Evolutionary conservation across 2,888 invertebrate species (phyloP).

Genomic region (Ophonus ardosiacus): DNA sequence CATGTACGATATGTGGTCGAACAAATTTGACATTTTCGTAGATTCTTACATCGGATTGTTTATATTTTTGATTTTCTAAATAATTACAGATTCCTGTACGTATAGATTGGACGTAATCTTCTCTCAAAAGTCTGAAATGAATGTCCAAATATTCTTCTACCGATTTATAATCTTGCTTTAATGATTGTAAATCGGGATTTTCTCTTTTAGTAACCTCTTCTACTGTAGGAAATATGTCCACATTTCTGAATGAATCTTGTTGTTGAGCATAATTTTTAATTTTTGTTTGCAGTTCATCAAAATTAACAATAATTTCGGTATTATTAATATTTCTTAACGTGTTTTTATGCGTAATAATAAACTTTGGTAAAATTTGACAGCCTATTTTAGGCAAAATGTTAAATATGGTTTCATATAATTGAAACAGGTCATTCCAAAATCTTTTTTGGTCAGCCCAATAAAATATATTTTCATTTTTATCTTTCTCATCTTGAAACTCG

Average conservation of each 20-base stretch:
- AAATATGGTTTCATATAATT: slow-evolving; percentile 27
- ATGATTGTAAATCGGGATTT: slow-evolving; percentile 76
- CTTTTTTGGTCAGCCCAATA: slow-evolving; percentile 41
- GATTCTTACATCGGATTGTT: slow-evolving; percentile 38
- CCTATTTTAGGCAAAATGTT: slow-evolving; percentile 26
- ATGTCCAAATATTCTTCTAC: slow-evolving; percentile 85
- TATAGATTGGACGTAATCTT: slow-evolving; percentile 85
- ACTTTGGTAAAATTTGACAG: slow-evolving; percentile 31
- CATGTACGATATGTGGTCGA: not conserved
- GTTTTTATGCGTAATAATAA: not conserved
- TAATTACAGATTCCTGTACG: slow-evolving; percentile 78
- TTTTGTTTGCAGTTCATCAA: not conserved
- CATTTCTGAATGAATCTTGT: slow-evolving; percentile 57
- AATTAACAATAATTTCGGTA: not conserved
- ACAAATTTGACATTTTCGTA: slow-evolving; percentile 58
- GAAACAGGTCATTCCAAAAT: slow-evolving; percentile 47
- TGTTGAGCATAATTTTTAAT: not conserved
- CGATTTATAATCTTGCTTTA: slow-evolving; percentile 79
- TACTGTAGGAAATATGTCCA: slow-evolving; percentile 76
- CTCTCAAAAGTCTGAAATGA: slow-evolving; percentile 84
- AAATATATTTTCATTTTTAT: slow-evolving; percentile 11
- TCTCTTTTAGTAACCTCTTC: slow-evolving; percentile 70
- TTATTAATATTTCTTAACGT: not conserved
- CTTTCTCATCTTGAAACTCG: slow-evolving; percentile 18
- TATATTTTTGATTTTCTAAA: slow-evolving; percentile 14